Base-by-base conservation (phyloP, 2,888 invertebrate genomes). In the Eupithecia vulgata region DNA sequence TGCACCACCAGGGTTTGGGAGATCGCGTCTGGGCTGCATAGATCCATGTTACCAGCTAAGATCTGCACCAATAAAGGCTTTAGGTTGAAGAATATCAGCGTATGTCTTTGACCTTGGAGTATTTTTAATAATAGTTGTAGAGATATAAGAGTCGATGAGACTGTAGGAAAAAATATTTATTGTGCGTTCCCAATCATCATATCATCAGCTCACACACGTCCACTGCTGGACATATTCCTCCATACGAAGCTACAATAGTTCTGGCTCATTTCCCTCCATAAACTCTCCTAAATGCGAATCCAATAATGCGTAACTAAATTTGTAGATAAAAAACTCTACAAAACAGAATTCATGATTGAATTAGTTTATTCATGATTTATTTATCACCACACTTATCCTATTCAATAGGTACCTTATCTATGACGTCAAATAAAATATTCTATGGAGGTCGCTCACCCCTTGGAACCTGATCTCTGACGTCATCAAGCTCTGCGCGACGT, bases 391-490 rank as follows among this genome's bases (percentile, higher is more conserved):
- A 8, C 0, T 37, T 37, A 37, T 37, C 37, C 1, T 6, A 7
- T 37, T 37, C 37, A 37, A 37, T 37, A 37, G 37, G 8, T 37
- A 37, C 7, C n/a, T n/a, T n/a, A 6, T 37, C 1, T 37, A 37
- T 37, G 37, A 42, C 13, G 13, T 2, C 8, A 8, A 13, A 42
- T 42, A 45, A 45, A 30, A 7, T 45, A 45, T 15, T 45, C 7
- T 45, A 45, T 45, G 45, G 17, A 61, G 62, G 70, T 77, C 80
- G 92, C 95, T 93, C 87, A 95, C 95, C 76, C 95, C 94, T 88
- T 92, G 89, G 5, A 95, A 88, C 80, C 90, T 93, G 13, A 95
- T 85, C 13, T 94, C 90, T 0, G 95, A 89, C 45, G 87, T 81
- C 85, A 95, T 89, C 25, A 95, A 72, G 68, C 89, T 90, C 35